A percentile compares a stretch with the other conserved stretches of the same genome.
phyloP scores from a whole-genome alignment of 2,113 vertebrate genomes.

The Diglossa brunneiventris region DNA sequence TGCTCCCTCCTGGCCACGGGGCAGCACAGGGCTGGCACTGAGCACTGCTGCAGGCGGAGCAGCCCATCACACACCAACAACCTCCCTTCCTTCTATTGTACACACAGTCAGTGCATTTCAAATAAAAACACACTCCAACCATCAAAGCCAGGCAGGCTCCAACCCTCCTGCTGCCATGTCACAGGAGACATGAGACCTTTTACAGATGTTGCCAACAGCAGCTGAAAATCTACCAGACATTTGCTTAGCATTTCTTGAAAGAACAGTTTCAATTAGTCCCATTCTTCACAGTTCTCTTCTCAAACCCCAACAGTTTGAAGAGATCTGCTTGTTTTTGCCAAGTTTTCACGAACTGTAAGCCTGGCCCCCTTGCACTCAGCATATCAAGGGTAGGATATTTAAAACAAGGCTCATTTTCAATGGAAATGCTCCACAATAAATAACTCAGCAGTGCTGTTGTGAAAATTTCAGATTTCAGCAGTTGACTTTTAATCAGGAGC shows the following conservation, averaged over 20 bases:
- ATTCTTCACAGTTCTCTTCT: not conserved
- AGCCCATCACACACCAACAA: not conserved
- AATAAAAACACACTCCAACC: not conserved
- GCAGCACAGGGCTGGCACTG: not conserved
- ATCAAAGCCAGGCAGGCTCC: not conserved
- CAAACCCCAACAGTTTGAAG: conserved; percentile 34
- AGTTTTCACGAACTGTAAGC: not conserved
- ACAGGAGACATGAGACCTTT: not conserved
- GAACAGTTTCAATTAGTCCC: not conserved
- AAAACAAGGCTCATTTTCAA: not conserved
- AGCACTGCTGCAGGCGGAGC: not conserved
- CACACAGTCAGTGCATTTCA: not conserved
- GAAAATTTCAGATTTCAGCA: not conserved
- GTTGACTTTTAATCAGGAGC: not conserved
- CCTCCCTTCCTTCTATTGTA: not conserved
- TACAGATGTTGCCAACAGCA: not conserved
- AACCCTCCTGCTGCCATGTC: not conserved
- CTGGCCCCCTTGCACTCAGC: not conserved
- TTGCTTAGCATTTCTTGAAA: not conserved
- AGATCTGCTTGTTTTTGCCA: conserved; percentile 18
- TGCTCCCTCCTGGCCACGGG: accelerated
- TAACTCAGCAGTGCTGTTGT: not conserved
- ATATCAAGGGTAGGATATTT: not conserved
- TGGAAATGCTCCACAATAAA: not conserved
- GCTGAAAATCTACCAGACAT: not conserved